phyloP scores from a whole-genome alignment of 2,113 vertebrate species.

The Channa argus region DNA sequence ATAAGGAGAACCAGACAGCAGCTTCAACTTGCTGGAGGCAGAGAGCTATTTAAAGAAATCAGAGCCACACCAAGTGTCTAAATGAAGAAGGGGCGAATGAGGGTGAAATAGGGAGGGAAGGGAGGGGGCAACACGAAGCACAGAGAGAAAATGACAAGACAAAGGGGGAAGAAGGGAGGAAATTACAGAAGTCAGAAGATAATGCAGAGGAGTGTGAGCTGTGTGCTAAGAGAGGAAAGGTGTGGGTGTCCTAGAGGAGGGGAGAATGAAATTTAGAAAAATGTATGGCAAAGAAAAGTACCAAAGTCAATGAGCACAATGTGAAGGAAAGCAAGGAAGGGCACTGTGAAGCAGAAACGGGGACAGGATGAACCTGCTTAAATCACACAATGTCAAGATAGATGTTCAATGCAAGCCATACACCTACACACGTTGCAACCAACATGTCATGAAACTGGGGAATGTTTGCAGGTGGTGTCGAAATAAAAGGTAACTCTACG shows the following conservation, averaged over 20 bases:
- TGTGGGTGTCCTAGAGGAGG: conserved; percentile 12
- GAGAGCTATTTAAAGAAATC: conserved; percentile 71
- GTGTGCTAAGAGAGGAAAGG: conserved; percentile 11
- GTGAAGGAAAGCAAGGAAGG: neutral
- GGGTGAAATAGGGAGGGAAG: neutral
- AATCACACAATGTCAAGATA: neutral
- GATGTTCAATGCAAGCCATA: neutral
- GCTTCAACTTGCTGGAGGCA: conserved; percentile 66
- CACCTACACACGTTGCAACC: no score
- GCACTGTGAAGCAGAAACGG: neutral
- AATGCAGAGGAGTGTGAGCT: conserved; percentile 9
- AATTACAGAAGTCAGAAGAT: conserved; percentile 19
- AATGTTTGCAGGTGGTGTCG: no score
- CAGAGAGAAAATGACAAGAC: conserved; percentile 24
- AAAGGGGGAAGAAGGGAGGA: conserved; percentile 8
- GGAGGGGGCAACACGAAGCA: neutral
- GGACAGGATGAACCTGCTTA: neutral
- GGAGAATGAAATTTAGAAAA: conserved; percentile 29
- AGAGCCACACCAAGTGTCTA: conserved; percentile 59
- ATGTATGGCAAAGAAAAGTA: conserved; percentile 8
- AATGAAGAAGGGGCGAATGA: conserved; percentile 54
- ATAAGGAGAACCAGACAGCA: conserved; percentile 64
- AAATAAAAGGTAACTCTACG: no score
- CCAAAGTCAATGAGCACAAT: neutral
- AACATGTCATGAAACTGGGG: no score